Percentiles rank a stretch among this genome's conserved stretches.
Conservation (phyloP, 2,113 vertebrate genomes). For the human region DNA sequence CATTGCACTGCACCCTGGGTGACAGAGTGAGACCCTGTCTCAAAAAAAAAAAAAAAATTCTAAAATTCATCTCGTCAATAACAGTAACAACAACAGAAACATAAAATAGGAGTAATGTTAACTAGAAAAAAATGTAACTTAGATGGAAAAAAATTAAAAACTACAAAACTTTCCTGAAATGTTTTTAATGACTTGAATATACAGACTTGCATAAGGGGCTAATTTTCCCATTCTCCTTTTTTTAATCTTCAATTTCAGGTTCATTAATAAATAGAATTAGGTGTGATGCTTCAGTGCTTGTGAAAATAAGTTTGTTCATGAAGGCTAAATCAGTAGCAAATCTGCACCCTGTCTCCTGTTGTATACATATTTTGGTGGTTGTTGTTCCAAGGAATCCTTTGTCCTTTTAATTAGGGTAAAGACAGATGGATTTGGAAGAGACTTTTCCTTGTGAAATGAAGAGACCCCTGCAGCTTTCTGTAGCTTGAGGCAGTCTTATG, state of each 20-base stretch:
- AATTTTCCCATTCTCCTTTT: not conserved
- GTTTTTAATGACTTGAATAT: conserved; percentile 40
- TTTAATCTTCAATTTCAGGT: not conserved
- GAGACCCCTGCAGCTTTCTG: conserved; percentile 31
- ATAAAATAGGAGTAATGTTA: not conserved
- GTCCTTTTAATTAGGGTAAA: conserved; percentile 65
- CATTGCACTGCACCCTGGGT: not conserved
- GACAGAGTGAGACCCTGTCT: not conserved
- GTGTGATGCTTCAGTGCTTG: not conserved
- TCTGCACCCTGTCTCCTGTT: not conserved
- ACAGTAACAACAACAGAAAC: not conserved
- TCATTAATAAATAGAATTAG: conserved; percentile 37
- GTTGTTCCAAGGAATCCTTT: conserved; percentile 46
- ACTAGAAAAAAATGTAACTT: not conserved
- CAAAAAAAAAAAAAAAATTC: not conserved
- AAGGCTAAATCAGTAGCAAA: not conserved
- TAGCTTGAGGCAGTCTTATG: conserved; percentile 45
- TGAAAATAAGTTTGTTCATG: conserved; percentile 42
- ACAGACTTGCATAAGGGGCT: not conserved
- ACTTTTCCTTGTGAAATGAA: conserved; percentile 37
- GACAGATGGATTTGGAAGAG: conserved; percentile 61
- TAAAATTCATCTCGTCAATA: not conserved
- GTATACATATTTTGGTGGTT: not conserved
- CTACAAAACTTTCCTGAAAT: not conserved
- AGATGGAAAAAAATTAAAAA: not conserved